Evolutionary conservation across 2,797 vertebrate species (phyloP).

Genomic region (Cephalopachus bancanus): DNA sequence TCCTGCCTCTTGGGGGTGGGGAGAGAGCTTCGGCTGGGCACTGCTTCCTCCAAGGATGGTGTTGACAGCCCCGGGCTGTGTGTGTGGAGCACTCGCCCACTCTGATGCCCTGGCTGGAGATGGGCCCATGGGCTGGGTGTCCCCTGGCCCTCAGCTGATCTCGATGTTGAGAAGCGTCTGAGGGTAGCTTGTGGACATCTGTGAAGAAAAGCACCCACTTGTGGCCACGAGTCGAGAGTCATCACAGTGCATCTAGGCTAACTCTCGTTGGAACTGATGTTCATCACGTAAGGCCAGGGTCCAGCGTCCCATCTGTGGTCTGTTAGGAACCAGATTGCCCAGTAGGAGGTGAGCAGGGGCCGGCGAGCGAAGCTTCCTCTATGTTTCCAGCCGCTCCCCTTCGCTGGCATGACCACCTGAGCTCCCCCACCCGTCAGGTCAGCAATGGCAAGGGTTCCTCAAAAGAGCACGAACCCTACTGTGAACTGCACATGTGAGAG

Average conservation of each 20-base stretch:
- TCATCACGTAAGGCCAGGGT: not conserved
- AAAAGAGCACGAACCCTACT: no score
- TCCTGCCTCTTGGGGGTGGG: not conserved
- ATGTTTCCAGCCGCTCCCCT: no score
- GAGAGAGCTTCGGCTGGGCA: not conserved
- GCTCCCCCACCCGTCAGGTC: no score
- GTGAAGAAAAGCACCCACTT: not conserved
- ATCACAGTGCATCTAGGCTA: not conserved
- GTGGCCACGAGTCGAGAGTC: not conserved
- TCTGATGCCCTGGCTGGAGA: no score
- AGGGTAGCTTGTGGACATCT: not conserved
- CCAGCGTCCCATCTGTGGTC: no score
- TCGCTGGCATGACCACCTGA: no score
- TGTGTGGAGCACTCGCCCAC: not conserved
- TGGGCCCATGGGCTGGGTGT: no score
- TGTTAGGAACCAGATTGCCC: no score
- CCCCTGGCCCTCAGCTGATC: not conserved
- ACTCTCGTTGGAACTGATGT: not conserved
- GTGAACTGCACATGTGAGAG: no score
- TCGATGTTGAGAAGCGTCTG: not conserved
- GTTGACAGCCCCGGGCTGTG: not conserved
- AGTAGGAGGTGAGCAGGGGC: no score
- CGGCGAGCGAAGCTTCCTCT: no score
- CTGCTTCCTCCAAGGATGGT: not conserved
- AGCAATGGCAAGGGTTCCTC: no score